phyloP scores from a whole-genome alignment of 1,140 invertebrate genomes.

The Philopotamus ludificatus region DNA sequence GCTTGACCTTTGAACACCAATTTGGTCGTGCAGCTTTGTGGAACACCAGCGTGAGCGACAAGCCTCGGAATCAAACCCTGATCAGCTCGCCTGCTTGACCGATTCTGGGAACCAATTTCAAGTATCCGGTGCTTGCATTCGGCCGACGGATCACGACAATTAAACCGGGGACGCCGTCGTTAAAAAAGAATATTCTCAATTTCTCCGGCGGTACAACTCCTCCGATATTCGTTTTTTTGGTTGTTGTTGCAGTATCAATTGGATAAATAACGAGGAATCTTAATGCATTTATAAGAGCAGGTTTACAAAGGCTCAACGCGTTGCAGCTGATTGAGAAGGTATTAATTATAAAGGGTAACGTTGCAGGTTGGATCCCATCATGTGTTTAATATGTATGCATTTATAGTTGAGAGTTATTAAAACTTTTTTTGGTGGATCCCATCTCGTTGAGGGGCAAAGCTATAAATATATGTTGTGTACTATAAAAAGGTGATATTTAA shows the following conservation, averaged over 20 bases:
- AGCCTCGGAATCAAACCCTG: constrained; percentile 7
- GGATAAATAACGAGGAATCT: constrained; percentile 16
- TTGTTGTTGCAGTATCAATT: neutral
- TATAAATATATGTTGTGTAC: neutral
- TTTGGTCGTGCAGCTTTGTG: constrained; percentile 16
- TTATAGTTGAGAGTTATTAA: constrained; percentile 28
- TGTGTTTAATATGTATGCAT: constrained; percentile 23
- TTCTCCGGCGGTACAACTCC: too few species aligned
- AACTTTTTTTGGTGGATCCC: constrained; percentile 7
- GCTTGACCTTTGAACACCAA: constrained; percentile 21
- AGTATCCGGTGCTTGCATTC: constrained; percentile 7
- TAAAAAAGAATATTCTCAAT: too few species aligned
- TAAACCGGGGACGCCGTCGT: too few species aligned
- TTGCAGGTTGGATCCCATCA: constrained; percentile 27
- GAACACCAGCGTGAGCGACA: constrained; percentile 17
- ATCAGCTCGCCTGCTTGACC: constrained; percentile 9
- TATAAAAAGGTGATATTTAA: neutral
- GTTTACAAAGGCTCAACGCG: constrained; percentile 21
- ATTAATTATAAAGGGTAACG: constrained; percentile 41
- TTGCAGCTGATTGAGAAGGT: constrained; percentile 40
- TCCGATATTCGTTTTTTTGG: neutral
- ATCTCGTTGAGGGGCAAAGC: neutral
- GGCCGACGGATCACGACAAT: constrained; percentile 9
- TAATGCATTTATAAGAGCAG: constrained; percentile 29
- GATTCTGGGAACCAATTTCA: constrained; percentile 22